Evolutionary conservation across 2,113 vertebrate genomes (phyloP).

Genomic region (Serilophus lunatus): DNA sequence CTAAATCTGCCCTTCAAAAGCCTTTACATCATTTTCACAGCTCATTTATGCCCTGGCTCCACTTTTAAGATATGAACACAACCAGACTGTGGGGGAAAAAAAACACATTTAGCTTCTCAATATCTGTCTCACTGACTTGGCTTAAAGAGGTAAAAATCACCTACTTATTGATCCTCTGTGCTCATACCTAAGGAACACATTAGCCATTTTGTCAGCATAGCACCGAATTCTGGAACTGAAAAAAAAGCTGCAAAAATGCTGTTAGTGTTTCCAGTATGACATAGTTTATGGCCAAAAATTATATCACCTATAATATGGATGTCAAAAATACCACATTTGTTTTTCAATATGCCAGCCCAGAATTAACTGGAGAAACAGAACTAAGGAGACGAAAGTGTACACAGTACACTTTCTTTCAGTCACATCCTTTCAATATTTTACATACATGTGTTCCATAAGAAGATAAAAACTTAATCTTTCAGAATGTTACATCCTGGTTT

Average conservation of each 20-base stretch:
- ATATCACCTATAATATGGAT: background rate
- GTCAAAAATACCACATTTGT: background rate
- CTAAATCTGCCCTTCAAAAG: background rate
- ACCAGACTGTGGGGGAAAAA: background rate
- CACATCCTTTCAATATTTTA: background rate
- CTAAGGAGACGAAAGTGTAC: background rate
- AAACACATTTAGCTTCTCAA: background rate
- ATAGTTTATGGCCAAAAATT: background rate
- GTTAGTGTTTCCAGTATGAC: background rate
- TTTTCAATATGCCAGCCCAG: background rate
- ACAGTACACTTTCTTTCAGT: background rate
- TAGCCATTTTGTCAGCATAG: conserved; percentile 6
- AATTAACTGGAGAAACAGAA: background rate
- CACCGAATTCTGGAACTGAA: background rate
- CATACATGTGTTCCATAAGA: background rate
- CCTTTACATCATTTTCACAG: conserved; percentile 25
- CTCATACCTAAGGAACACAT: background rate
- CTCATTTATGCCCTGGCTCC: background rate
- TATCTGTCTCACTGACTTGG: conserved; percentile 3
- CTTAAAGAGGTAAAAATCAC: conserved; percentile 36
- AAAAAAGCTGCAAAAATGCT: background rate
- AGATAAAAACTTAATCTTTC: background rate
- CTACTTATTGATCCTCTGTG: background rate
- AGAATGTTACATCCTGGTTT: background rate
- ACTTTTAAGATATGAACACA: conserved; percentile 9